Conservation (phyloP, 2,113 vertebrate genomes). For the Odocoileus virginianus region DNA sequence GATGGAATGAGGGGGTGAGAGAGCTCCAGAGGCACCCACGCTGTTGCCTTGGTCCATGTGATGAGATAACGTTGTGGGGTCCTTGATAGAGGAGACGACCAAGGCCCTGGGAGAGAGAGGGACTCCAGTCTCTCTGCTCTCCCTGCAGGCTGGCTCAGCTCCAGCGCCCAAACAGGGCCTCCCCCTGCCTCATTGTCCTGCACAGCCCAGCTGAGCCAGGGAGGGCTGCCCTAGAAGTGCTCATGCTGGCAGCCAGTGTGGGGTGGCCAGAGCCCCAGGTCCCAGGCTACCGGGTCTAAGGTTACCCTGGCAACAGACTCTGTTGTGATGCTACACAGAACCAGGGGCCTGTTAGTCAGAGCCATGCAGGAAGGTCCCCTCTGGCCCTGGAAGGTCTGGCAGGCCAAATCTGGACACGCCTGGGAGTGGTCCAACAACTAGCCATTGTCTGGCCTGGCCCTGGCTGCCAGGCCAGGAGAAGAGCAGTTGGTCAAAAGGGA, state of each 20-base stretch:
- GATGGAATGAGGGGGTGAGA: neutral
- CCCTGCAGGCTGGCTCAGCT: neutral
- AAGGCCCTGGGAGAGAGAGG: neutral
- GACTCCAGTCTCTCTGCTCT: neutral
- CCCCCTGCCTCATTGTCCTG: neutral
- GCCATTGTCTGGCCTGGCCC: conserved; percentile 17
- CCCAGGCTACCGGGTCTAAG: neutral
- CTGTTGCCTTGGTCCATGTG: neutral
- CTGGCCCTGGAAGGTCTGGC: neutral
- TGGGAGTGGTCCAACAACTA: conserved; percentile 6
- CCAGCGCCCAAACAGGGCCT: neutral
- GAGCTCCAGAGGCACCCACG: neutral
- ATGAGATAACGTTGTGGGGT: no score
- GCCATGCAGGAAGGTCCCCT: conserved; percentile 29
- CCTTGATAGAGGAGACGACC: neutral
- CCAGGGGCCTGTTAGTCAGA: conserved; percentile 50
- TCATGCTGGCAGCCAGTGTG: neutral
- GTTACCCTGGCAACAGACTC: conserved; percentile 41
- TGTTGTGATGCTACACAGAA: conserved; percentile 50
- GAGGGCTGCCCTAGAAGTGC: neutral
- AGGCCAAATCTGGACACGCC: neutral
- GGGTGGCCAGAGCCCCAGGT: neutral
- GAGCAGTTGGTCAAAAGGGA: neutral
- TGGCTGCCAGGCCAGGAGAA: neutral
- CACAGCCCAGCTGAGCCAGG: neutral